Evolutionary conservation across 2,888 invertebrate genomes (phyloP).

Genomic region (Julus scandinavius): DNA sequence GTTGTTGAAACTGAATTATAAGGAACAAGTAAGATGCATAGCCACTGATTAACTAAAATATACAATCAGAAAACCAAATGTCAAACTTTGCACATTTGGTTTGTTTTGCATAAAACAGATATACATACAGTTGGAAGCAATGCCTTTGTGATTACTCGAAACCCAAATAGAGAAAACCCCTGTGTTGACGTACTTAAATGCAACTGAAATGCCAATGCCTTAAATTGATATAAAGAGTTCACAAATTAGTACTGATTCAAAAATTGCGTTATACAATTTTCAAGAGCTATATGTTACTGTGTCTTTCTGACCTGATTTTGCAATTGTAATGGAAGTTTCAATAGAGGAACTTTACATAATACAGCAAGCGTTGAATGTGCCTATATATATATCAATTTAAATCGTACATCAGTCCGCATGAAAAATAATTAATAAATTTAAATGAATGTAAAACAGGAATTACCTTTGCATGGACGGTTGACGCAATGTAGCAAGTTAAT

Average conservation of each 20-base stretch:
- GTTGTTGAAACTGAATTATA: neutral
- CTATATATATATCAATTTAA: neutral
- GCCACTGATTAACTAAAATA: neutral
- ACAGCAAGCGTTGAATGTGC: neutral
- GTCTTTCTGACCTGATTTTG: neutral
- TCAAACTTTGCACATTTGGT: neutral
- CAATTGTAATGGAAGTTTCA: neutral
- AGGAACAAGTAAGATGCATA: neutral
- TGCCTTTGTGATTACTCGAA: neutral
- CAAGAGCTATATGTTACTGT: neutral
- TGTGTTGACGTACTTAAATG: neutral
- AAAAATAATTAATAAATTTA: neutral
- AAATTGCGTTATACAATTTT: neutral
- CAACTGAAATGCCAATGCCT: neutral
- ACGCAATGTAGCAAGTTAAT: neutral
- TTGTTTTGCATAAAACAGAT: neutral
- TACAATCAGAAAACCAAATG: neutral
- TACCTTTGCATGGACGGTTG: neutral
- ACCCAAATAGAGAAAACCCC: neutral
- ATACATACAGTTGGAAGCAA: neutral
- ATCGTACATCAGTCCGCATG: too few relatives aligned
- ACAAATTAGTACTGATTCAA: neutral
- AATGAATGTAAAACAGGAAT: neutral
- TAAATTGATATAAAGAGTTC: neutral
- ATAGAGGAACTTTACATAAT: neutral